These are phyloP conservation scores for Microcebus griseorufus DNA, from an alignment of 2,113 vertebrate genomes.

Conservation along the genomic window DNA sequence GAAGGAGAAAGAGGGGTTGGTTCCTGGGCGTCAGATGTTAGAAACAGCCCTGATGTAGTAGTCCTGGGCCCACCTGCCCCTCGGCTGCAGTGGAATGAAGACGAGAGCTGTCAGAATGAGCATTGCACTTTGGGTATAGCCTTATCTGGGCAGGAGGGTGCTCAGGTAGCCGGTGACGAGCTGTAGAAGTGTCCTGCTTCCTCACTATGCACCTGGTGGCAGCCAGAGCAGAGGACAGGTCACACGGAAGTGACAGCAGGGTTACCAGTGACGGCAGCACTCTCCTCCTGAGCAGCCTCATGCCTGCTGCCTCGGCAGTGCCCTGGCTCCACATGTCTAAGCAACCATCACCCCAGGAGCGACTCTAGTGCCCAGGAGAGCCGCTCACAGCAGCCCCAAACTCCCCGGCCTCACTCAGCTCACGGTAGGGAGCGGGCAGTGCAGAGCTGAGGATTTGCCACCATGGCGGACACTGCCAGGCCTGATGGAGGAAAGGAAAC, in stretches of 20 bases:
- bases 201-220: rapidly evolving
- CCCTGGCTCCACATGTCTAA: background rate
- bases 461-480: background rate
- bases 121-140: background rate
- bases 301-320: background rate
- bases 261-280: background rate
- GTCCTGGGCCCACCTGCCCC: background rate
- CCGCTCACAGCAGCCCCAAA: background rate
- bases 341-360: background rate
- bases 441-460: background rate
- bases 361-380: background rate
- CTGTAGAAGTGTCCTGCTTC: background rate
- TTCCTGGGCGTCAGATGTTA: background rate
- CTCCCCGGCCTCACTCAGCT: background rate
- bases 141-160: background rate
- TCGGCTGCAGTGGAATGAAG: background rate
- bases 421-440: background rate
- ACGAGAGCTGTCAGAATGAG: background rate
- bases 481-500: background rate
- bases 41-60: background rate
- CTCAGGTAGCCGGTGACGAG: background rate
- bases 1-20: background rate
- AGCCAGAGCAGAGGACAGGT: background rate
- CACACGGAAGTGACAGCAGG: background rate
- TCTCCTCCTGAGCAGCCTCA: background rate